phyloP scores from a whole-genome alignment of 1,140 invertebrate species.

The Caenorhabditis inopinata region DNA sequence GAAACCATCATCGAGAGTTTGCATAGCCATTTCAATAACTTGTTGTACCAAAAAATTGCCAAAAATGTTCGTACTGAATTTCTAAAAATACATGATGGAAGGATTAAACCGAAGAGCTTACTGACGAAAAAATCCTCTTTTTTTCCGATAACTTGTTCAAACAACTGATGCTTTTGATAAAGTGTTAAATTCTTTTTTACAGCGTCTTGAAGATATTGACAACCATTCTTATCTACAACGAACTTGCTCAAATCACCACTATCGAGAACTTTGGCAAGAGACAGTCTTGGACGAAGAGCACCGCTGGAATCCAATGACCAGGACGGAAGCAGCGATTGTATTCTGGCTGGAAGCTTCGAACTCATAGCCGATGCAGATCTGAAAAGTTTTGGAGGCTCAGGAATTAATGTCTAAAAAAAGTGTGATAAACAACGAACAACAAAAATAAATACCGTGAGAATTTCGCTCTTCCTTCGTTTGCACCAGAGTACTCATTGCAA shows the following conservation, averaged over 20 bases:
- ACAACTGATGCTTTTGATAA: not conserved
- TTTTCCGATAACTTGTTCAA: not conserved
- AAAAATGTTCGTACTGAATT: slow-evolving; percentile 41
- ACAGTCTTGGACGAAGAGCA: not conserved
- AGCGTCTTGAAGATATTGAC: not conserved
- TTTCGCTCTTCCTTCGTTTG: too few relatives aligned
- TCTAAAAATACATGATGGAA: not conserved
- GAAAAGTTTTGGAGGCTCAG: not conserved
- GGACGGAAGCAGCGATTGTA: not conserved
- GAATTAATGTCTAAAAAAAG: too few relatives aligned
- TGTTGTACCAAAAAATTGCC: slow-evolving; percentile 49
- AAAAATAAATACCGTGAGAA: too few relatives aligned
- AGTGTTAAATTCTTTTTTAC: not conserved
- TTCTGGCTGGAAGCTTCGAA: not conserved
- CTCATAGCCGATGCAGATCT: not conserved
- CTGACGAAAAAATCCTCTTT: not conserved
- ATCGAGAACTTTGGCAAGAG: not conserved
- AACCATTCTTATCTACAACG: not conserved
- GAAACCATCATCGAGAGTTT: not conserved
- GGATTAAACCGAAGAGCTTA: not conserved
- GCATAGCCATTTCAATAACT: not conserved
- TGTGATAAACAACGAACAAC: too few relatives aligned
- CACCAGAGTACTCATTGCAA: too few relatives aligned
- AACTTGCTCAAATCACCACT: not conserved
- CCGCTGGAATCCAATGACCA: not conserved